Conservation (phyloP, 2,888 invertebrate species). For the Crepidodera aurea region DNA sequence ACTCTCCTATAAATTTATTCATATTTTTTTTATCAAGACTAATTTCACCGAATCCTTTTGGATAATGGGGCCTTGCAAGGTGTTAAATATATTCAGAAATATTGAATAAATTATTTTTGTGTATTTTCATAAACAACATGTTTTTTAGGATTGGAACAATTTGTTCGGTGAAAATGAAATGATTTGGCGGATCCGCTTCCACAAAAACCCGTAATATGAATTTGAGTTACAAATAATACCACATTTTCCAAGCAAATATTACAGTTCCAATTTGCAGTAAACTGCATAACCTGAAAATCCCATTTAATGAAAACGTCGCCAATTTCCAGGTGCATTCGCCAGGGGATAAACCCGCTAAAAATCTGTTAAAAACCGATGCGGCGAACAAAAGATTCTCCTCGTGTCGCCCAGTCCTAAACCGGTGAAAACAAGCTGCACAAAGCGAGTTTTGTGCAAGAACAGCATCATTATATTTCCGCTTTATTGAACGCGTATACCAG, state of each 20-base stretch:
- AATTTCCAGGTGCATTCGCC: background rate
- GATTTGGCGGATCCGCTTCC: too few species aligned
- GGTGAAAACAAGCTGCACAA: conserved; percentile 26
- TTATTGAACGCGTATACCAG: conserved; percentile 26
- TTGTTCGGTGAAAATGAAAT: too few species aligned
- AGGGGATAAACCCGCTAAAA: background rate
- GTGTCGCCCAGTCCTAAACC: background rate
- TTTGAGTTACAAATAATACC: background rate
- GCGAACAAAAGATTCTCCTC: conserved; percentile 3
- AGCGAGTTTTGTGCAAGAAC: conserved; percentile 29
- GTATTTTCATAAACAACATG: too few species aligned
- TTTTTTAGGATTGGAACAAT: too few species aligned
- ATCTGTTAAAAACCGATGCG: conserved; percentile 12
- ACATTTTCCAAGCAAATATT: background rate
- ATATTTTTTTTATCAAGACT: too few species aligned
- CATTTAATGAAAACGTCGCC: background rate
- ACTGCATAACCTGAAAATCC: background rate
- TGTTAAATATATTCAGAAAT: too few species aligned
- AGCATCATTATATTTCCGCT: conserved; percentile 34
- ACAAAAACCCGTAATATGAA: too few species aligned
- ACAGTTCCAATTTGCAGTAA: background rate
- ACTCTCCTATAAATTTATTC: too few species aligned
- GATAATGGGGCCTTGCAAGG: too few species aligned
- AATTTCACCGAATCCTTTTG: too few species aligned
- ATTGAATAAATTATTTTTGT: too few species aligned